phyloP scores from a whole-genome alignment of 1,140 invertebrate species.

The Dufourea novaeangliae region DNA sequence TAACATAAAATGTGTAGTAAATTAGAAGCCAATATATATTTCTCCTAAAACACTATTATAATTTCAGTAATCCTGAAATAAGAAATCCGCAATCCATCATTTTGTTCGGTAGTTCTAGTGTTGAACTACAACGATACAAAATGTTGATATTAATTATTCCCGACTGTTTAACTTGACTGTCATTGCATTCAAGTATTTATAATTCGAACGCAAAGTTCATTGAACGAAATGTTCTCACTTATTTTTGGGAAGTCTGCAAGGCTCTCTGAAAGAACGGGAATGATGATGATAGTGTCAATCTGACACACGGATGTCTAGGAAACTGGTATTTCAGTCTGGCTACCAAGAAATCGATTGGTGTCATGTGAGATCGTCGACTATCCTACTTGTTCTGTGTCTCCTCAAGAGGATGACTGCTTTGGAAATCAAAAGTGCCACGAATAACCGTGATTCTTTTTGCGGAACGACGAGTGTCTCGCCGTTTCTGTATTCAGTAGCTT shows the following conservation, averaged over 20 bases:
- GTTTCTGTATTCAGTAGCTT: not conserved
- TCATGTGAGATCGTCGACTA: conserved; percentile 50
- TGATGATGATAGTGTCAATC: not conserved
- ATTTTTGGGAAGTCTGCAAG: not conserved
- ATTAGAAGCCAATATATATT: too few relatives aligned
- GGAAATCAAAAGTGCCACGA: conserved; percentile 10
- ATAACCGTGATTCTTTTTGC: conserved; percentile 13
- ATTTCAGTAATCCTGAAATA: too few relatives aligned
- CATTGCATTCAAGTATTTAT: too few relatives aligned
- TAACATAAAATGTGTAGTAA: too few relatives aligned
- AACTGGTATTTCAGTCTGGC: not conserved
- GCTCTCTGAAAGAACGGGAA: not conserved
- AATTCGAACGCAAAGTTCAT: too few relatives aligned
- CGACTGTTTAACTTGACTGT: too few relatives aligned
- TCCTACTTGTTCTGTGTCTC: not conserved
- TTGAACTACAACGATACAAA: too few relatives aligned
- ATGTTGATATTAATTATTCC: too few relatives aligned
- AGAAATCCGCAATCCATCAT: too few relatives aligned
- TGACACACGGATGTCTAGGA: not conserved
- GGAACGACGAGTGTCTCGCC: not conserved
- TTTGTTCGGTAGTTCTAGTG: too few relatives aligned
- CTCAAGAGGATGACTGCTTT: not conserved
- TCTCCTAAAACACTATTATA: too few relatives aligned
- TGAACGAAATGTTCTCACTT: too few relatives aligned
- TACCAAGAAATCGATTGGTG: conserved; percentile 68